These are phyloP conservation scores for Stenurella melanura DNA, from an alignment of 2,888 invertebrate genomes.

Conservation along the genomic window DNA sequence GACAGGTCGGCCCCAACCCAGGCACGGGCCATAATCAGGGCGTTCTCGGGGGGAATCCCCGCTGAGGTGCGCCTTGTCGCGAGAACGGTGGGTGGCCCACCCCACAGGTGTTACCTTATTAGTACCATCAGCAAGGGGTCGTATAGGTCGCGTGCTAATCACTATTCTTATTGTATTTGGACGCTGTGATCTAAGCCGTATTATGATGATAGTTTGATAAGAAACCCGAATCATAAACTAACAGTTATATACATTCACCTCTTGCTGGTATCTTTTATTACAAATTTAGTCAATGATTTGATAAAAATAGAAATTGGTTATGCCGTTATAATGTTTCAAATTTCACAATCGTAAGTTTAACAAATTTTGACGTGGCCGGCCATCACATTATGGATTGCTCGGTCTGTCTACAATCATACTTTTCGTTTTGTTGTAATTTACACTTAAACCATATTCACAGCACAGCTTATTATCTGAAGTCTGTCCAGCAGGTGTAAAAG, in stretches of 20 bases:
- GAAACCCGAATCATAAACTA: background rate
- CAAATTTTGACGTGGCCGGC: no score
- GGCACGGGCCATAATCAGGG: constrained; percentile 62
- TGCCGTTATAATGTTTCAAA: no score
- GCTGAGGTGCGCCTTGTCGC: constrained; percentile 60
- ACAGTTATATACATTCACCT: background rate
- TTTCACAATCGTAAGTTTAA: no score
- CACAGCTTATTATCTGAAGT: no score
- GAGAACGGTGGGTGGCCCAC: constrained; percentile 56
- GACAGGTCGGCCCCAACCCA: constrained; percentile 53
- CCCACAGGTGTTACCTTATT: constrained; percentile 66
- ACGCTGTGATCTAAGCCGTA: constrained; percentile 3
- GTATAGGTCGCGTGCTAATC: constrained; percentile 49
- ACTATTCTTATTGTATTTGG: background rate
- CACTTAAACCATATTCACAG: no score
- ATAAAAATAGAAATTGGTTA: no score
- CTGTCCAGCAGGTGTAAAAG: no score
- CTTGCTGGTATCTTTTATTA: background rate
- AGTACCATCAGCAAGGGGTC: constrained; percentile 54
- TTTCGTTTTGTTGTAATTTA: no score
- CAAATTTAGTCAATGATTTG: no score
- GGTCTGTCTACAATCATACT: no score
- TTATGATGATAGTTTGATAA: background rate
- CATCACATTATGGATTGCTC: no score
- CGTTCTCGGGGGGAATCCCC: constrained; percentile 62